A percentile compares a stretch with the other conserved stretches of the same genome.
phyloP scores from a whole-genome alignment of 2,113 vertebrate genomes.

The Otolemur garnettii region DNA sequence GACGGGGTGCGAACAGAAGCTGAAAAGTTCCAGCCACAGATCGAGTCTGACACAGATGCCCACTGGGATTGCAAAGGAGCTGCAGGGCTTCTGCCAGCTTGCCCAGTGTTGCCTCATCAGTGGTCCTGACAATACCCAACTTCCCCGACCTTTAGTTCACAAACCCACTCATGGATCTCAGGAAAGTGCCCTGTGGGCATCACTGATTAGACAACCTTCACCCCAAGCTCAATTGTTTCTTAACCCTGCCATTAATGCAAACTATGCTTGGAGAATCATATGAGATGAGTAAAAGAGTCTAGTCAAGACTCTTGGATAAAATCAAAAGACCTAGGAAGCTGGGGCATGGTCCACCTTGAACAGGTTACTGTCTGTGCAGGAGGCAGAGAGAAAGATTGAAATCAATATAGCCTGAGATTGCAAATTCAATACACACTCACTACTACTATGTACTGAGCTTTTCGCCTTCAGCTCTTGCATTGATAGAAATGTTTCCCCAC shows the following conservation, averaged over 20 bases:
- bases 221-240: not conserved
- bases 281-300: not conserved
- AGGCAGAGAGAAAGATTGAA: not conserved
- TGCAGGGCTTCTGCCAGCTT: fast-evolving
- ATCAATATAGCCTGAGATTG: not conserved
- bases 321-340: not conserved
- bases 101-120: not conserved
- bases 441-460: no score
- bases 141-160: not conserved
- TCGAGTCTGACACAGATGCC: not conserved
- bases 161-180: not conserved
- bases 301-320: not conserved
- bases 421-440: not conserved
- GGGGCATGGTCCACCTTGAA: not conserved
- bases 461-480: not conserved
- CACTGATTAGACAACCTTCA: not conserved
- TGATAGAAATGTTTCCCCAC: not conserved
- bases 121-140: not conserved
- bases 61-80: not conserved
- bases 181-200: not conserved
- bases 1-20: not conserved
- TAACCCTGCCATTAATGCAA: not conserved
- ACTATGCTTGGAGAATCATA: not conserved
- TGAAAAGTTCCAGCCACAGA: not conserved
- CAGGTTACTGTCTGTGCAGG: not conserved